Percentiles rank a stretch among this genome's conserved stretches.
These are phyloP conservation scores for Nomada flava DNA, from an alignment of 2,888 invertebrate species.

Conservation along the genomic window DNA sequence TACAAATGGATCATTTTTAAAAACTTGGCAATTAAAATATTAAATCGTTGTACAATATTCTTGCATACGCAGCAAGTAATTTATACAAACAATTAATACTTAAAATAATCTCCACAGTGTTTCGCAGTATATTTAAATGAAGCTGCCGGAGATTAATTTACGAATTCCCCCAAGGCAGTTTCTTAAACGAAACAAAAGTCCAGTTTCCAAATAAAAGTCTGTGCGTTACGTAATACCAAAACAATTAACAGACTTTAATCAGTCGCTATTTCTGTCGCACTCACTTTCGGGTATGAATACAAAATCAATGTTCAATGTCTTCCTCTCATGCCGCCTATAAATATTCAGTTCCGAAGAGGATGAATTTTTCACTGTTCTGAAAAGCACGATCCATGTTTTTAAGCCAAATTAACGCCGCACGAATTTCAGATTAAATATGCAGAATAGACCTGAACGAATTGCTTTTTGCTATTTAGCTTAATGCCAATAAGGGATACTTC, in stretches of 20 bases:
- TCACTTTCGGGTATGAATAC: conserved; percentile 27
- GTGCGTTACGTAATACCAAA: conserved; percentile 12
- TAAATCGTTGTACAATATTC: too few species aligned
- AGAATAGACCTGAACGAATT: not conserved
- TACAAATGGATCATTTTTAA: too few species aligned
- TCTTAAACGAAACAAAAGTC: not conserved
- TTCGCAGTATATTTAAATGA: too few species aligned
- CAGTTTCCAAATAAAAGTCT: not conserved
- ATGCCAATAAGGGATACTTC: conserved; percentile 18
- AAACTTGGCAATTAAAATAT: too few species aligned
- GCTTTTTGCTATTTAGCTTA: conserved; percentile 14
- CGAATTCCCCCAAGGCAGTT: too few species aligned
- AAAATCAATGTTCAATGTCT: conserved; percentile 32
- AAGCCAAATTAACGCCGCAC: not conserved
- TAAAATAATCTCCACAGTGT: too few species aligned
- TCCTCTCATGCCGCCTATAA: conserved; percentile 30
- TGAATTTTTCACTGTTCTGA: conserved; percentile 6
- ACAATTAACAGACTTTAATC: conserved; percentile 21
- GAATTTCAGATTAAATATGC: not conserved
- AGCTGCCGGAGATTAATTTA: too few species aligned
- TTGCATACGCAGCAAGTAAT: too few species aligned
- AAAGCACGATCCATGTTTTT: not conserved
- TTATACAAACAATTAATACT: too few species aligned
- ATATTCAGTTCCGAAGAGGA: conserved; percentile 21
- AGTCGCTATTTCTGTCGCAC: conserved; percentile 19